Conservation (phyloP, 2,113 vertebrate genomes). For the Catharus fuscescens region DNA sequence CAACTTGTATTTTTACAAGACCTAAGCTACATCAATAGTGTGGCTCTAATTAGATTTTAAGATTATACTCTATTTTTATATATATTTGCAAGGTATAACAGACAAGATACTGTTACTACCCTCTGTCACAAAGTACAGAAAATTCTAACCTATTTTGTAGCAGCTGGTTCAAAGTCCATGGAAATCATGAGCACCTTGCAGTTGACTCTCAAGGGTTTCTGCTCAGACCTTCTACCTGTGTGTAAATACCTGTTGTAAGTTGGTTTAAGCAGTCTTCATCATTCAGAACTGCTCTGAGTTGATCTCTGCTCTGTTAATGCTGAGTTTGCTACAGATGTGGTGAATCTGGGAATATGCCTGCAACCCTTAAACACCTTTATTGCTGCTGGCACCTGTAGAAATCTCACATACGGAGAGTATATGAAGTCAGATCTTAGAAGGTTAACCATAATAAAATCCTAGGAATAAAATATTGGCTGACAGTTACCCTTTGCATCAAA, state of each 20-base stretch:
- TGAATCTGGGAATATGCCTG: background rate
- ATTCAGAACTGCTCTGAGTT: background rate
- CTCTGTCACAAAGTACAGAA: background rate
- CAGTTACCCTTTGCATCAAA: background rate
- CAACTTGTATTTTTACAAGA: constrained; percentile 25
- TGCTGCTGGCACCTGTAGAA: background rate
- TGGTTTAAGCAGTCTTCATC: background rate
- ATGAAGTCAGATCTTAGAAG: background rate
- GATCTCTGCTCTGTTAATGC: background rate
- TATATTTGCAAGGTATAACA: background rate
- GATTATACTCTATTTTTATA: background rate
- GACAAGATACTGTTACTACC: background rate
- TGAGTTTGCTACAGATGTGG: background rate
- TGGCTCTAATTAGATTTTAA: background rate
- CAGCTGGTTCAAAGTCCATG: background rate
- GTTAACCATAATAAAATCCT: background rate
- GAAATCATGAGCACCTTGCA: background rate
- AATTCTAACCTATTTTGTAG: background rate
- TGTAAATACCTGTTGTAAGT: background rate
- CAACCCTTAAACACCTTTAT: background rate
- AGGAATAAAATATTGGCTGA: background rate
- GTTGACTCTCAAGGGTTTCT: background rate
- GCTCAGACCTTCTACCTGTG: background rate
- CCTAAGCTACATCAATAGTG: background rate
- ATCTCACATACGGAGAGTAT: background rate